Percentiles rank a stretch among this genome's conserved stretches.
Conservation (phyloP, 2,797 vertebrate genomes). For the Sciaenops ocellatus region DNA sequence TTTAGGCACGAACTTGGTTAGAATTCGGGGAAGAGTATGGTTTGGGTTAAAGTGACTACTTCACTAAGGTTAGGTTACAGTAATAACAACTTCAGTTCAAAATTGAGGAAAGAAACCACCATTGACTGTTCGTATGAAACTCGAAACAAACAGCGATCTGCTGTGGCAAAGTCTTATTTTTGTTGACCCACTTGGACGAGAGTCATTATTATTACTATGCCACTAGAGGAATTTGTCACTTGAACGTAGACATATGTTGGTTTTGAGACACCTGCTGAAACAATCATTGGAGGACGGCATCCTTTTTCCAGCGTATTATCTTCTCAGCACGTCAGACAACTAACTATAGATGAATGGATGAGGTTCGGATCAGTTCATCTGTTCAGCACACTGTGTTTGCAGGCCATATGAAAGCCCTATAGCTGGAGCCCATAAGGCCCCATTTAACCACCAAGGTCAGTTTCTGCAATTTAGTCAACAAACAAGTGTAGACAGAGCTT, state of each 20-base stretch:
- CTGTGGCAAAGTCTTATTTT: not conserved
- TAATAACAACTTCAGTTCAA: constrained; percentile 2
- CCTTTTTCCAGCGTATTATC: not conserved
- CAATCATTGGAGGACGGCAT: too few relatives aligned
- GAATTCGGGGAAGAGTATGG: not conserved
- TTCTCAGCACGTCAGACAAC: not conserved
- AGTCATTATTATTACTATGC: not conserved
- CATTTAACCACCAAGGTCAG: not conserved
- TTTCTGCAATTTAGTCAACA: not conserved
- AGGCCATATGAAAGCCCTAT: not conserved
- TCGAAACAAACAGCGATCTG: not conserved
- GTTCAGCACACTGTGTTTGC: not conserved
- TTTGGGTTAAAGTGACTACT: not conserved
- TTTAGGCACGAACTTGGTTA: not conserved
- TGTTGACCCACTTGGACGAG: not conserved
- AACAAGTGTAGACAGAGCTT: not conserved
- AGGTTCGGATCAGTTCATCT: not conserved
- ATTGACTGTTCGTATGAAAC: not conserved
- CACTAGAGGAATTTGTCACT: not conserved
- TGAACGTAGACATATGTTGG: not conserved
- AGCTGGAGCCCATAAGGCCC: not conserved
- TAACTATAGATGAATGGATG: not conserved
- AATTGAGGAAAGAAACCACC: not conserved
- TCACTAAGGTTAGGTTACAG: not conserved
- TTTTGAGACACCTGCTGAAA: not conserved